These are phyloP conservation scores for Eulithis prunata DNA, from an alignment of 2,888 invertebrate genomes.

Conservation along the genomic window DNA sequence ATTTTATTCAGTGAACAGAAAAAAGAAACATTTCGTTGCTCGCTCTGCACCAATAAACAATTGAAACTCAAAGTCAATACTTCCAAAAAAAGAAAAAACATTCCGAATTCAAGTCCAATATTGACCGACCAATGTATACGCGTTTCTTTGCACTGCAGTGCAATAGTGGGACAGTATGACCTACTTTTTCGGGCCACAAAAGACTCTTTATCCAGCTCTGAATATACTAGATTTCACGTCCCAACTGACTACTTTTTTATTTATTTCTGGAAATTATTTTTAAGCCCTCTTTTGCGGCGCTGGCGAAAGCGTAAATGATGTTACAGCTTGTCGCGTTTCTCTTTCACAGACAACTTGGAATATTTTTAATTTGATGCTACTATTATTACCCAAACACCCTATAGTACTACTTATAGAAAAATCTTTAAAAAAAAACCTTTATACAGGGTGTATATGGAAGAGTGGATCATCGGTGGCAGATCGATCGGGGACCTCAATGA, in stretches of 20 bases:
- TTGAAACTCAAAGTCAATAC: constrained; percentile 19
- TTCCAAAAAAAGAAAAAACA: constrained; percentile 22
- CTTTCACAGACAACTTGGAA: neutral
- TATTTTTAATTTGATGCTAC: too few relatives aligned
- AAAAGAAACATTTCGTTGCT: neutral
- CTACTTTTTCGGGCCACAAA: constrained; percentile 69
- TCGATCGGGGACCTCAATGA: too few relatives aligned
- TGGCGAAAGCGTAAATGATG: constrained; percentile 8
- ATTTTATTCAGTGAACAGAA: neutral
- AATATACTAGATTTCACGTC: constrained; percentile 63
- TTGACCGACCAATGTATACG: constrained; percentile 29
- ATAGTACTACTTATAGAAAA: too few relatives aligned
- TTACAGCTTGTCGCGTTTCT: neutral
- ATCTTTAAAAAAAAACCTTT: too few relatives aligned
- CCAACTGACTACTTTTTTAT: constrained; percentile 48
- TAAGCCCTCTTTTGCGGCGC: constrained; percentile 14
- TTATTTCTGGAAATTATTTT: constrained; percentile 40
- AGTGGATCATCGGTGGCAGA: too few relatives aligned
- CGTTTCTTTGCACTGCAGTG: constrained; percentile 53
- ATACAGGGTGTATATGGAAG: too few relatives aligned
- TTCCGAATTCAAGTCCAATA: constrained; percentile 26
- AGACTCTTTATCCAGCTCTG: constrained; percentile 66
- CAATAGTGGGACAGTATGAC: constrained; percentile 61
- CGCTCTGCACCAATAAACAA: constrained; percentile 9
- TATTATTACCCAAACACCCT: too few relatives aligned